Evolutionary conservation across 2,888 invertebrate species (phyloP).

Genomic region (Meiosimyza decipiens): DNA sequence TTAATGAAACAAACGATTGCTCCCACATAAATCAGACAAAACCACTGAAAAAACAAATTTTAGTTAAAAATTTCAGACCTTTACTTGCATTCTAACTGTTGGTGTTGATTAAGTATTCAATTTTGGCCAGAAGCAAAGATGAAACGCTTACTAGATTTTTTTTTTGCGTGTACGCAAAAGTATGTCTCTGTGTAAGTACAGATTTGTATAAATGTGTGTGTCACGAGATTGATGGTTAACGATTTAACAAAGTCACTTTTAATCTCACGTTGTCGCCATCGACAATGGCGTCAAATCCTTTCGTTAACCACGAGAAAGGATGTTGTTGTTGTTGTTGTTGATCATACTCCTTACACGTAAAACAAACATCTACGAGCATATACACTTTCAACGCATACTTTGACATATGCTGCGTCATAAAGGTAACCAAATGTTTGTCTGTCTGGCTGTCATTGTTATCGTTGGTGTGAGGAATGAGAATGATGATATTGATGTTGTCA

Average conservation of each 20-base stretch:
- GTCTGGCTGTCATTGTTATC: constrained; percentile 38
- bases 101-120: no score
- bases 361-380: constrained; percentile 13
- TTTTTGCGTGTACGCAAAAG: no score
- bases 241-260: constrained; percentile 53
- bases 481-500: constrained; percentile 13
- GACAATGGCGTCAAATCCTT: constrained; percentile 33
- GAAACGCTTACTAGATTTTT: no score
- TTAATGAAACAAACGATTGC: no score
- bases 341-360: constrained; percentile 16
- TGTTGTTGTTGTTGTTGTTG: neutral
- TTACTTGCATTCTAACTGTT: no score
- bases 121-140: no score
- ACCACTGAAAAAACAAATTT: no score
- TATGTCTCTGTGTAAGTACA: neutral
- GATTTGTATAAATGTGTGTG: constrained; percentile 18
- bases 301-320: constrained; percentile 29
- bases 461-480: constrained; percentile 13
- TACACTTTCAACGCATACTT: neutral
- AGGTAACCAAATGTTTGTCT: constrained; percentile 30
- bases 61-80: no score
- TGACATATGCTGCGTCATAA: constrained; percentile 10
- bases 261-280: constrained; percentile 48
- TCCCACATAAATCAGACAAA: no score
- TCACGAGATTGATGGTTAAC: constrained; percentile 50